Evolutionary conservation across 2,797 vertebrate species (phyloP).

Genomic region (Taeniopygia guttata): DNA sequence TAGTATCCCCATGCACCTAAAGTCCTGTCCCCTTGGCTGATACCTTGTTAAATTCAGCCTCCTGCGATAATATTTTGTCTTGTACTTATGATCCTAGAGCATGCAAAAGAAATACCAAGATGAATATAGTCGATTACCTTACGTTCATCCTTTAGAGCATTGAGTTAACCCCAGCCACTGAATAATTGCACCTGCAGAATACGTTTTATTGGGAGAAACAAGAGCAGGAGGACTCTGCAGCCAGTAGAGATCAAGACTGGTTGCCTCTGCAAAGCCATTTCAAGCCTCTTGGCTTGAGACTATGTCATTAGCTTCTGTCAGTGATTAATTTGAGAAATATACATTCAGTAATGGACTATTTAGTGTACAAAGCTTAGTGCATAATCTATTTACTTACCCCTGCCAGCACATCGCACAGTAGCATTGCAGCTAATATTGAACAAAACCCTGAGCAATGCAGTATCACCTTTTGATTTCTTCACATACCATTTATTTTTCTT

Average conservation of each 20-base stretch:
- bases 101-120: no score
- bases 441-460: background rate
- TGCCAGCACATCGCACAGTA: background rate
- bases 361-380: background rate
- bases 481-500: background rate
- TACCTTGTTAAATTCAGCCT: no score
- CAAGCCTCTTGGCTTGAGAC: background rate
- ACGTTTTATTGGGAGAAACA: conserved; percentile 13
- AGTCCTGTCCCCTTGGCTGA: no score
- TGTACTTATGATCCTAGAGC: no score
- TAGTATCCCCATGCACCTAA: no score
- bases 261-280: background rate
- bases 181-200: conserved; percentile 40
- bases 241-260: background rate
- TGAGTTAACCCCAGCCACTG: conserved; percentile 6
- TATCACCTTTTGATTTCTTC: background rate
- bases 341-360: background rate
- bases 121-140: conserved; percentile 53
- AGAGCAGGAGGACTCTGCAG: background rate
- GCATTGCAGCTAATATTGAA: background rate
- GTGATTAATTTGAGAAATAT: background rate
- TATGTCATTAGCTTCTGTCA: background rate
- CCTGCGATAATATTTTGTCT: no score
- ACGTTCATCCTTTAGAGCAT: conserved; percentile 47
- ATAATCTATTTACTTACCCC: background rate